Evolutionary conservation across 2,797 vertebrate genomes (phyloP).

Genomic region (Trachops cirrhosus): DNA sequence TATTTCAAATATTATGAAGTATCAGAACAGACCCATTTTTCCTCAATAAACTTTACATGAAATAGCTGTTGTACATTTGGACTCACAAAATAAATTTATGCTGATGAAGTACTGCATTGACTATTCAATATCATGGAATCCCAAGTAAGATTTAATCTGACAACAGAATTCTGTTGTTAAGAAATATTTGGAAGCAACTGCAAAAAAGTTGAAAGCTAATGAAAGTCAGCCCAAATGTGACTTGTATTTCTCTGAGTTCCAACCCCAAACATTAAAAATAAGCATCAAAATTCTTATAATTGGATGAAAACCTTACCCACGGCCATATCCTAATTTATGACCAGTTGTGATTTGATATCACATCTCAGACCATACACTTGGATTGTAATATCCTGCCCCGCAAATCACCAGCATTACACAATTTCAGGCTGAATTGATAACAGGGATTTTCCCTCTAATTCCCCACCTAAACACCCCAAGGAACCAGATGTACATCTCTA

Average conservation of each 20-base stretch:
- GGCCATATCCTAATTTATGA: conserved; percentile 9
- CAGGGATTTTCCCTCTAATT: conserved; percentile 9
- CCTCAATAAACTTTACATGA: neutral
- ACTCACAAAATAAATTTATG: neutral
- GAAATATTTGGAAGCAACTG: conserved; percentile 25
- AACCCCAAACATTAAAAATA: conserved; percentile 49
- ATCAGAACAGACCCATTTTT: neutral
- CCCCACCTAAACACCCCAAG: neutral
- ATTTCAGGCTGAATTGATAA: neutral
- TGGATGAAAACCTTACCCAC: conserved; percentile 18
- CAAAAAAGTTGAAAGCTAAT: conserved; percentile 13
- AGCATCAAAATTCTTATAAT: conserved; percentile 45
- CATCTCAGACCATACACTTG: conserved; percentile 18
- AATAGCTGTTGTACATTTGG: neutral
- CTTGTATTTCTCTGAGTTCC: conserved; percentile 14
- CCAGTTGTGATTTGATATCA: neutral
- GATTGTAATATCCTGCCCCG: neutral
- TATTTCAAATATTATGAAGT: neutral
- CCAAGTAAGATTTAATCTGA: neutral
- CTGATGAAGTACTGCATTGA: neutral
- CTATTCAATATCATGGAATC: neutral
- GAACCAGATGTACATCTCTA: neutral
- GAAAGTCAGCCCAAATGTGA: neutral
- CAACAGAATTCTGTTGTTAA: conserved; percentile 4
- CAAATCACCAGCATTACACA: neutral